A percentile compares a stretch with the other conserved stretches of the same genome.
Evolutionary conservation across 2,888 invertebrate genomes (phyloP).

Genomic region (Hirtodrosophila duncani): DNA sequence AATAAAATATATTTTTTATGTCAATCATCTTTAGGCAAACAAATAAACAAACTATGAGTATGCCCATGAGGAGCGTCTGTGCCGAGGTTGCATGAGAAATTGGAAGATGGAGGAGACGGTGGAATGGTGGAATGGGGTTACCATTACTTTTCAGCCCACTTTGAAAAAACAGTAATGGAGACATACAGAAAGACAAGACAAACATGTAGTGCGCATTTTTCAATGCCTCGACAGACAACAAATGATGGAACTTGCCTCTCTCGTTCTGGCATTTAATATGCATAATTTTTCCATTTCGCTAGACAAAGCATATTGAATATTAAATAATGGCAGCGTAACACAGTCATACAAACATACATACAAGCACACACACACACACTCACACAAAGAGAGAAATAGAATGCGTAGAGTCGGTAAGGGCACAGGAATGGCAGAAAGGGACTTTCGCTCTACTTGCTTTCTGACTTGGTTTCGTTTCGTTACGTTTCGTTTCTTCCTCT

Average conservation of each 20-base stretch:
- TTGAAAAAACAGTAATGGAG: no score
- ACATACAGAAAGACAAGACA: no score
- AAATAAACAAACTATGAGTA: conserved; percentile 43
- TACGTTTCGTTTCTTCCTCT: conserved; percentile 36
- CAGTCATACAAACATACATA: neutral
- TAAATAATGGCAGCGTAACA: conserved; percentile 56
- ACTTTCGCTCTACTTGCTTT: no score
- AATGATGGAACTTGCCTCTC: conserved; percentile 43
- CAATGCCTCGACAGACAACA: conserved; percentile 19
- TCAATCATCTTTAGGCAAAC: conserved; percentile 60
- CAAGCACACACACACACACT: neutral
- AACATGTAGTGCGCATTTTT: conserved; percentile 21
- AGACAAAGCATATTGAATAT: conserved; percentile 71
- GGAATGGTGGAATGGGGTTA: no score
- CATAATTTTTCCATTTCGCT: conserved; percentile 70
- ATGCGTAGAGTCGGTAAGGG: conserved; percentile 4
- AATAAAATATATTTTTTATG: conserved; percentile 61
- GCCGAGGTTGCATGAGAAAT: no score
- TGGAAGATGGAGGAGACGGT: neutral
- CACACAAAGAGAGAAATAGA: conserved; percentile 13
- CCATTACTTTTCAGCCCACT: no score
- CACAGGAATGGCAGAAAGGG: no score
- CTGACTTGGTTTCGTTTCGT: no score
- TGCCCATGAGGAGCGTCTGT: no score
- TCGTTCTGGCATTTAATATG: conserved; percentile 62